These are phyloP conservation scores for Mesodorylaimus sp. DNA, from an alignment of 2,888 invertebrate species.

Conservation along the genomic window DNA sequence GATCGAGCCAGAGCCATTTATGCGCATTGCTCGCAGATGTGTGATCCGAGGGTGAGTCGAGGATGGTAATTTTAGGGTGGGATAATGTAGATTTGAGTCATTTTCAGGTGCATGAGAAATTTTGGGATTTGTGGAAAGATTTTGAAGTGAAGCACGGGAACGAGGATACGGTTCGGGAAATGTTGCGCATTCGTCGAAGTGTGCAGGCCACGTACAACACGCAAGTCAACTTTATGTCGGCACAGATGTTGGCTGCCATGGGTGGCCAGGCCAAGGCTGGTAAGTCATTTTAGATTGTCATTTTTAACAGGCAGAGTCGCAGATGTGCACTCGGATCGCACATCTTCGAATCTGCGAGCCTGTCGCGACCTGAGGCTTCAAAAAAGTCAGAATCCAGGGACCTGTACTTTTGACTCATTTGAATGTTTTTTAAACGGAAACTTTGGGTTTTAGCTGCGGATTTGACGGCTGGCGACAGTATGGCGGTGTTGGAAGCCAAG, in stretches of 20 bases:
- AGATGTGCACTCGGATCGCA: no score
- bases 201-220: conserved; percentile 96
- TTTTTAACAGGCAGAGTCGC: no score
- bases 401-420: conserved; percentile 11
- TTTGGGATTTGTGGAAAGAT: conserved; percentile 98
- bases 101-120: conserved; percentile 52
- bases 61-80: background rate
- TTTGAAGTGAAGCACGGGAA: conserved; percentile 98
- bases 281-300: conserved; percentile 6
- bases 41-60: conserved; percentile 69
- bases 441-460: conserved; percentile 41
- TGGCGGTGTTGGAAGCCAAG: conserved; percentile 68
- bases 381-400: conserved; percentile 13
- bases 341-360: conserved; percentile 6
- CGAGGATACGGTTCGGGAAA: conserved; percentile 96
- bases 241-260: conserved; percentile 69
- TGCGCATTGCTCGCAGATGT: conserved; percentile 93
- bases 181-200: conserved; percentile 88
- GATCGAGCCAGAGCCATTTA: conserved; percentile 91
- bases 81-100: conserved; percentile 6
- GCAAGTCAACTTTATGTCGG: conserved; percentile 96
- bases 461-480: conserved; percentile 60
- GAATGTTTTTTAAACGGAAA: conserved; percentile 7
- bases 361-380: no score
- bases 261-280: conserved; percentile 29